Conservation (phyloP, 2,113 vertebrate species). For the Triplophysa tibetana region DNA sequence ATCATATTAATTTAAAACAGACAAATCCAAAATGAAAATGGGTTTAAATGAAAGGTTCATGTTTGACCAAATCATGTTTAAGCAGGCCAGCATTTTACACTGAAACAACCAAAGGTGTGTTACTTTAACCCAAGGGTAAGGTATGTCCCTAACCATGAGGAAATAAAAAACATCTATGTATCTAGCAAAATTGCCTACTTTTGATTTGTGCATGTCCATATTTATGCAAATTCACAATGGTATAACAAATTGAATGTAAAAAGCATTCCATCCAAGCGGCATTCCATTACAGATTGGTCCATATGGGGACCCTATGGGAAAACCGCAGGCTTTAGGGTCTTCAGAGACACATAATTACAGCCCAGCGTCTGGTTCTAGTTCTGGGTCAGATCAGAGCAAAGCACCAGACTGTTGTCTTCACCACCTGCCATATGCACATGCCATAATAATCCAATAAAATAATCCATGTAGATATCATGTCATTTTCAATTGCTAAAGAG, state of each 20-base stretch:
- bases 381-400: constrained; percentile 36
- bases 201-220: neutral
- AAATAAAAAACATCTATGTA: neutral
- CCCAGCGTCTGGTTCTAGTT: constrained; percentile 44
- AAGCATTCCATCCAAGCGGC: constrained; percentile 15
- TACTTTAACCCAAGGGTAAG: too few species aligned
- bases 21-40: too few species aligned
- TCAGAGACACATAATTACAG: constrained; percentile 39
- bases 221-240: neutral
- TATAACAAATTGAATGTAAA: constrained; percentile 14
- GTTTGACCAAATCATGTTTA: too few species aligned
- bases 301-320: constrained; percentile 49
- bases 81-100: too few species aligned
- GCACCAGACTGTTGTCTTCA: constrained; percentile 13
- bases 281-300: constrained; percentile 23
- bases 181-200: neutral
- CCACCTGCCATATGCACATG: constrained; percentile 29
- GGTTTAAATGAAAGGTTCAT: too few species aligned
- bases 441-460: neutral
- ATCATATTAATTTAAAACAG: too few species aligned
- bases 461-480: neutral
- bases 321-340: constrained; percentile 35
- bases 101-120: too few species aligned
- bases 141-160: too few species aligned
- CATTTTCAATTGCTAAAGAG: too few species aligned